phyloP scores from a whole-genome alignment of 2,888 invertebrate genomes.

The Rhagonycha fulva region DNA sequence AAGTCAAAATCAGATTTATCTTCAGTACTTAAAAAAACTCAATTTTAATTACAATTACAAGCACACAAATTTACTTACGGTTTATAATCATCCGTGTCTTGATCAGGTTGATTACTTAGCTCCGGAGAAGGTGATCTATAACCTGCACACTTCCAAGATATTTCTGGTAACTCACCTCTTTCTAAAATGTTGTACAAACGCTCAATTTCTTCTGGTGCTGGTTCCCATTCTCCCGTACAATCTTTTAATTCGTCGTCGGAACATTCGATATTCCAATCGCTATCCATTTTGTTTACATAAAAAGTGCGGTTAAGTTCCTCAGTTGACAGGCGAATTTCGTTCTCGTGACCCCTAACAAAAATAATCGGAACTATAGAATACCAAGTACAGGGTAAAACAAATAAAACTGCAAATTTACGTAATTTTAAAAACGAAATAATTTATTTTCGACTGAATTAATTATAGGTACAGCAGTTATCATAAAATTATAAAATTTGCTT shows the following conservation, averaged over 20 bases:
- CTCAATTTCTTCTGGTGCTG: slow-evolving; percentile 71
- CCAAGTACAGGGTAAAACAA: not conserved
- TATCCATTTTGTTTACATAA: slow-evolving; percentile 40
- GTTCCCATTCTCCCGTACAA: slow-evolving; percentile 64
- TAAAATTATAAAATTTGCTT: not conserved
- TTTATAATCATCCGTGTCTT: slow-evolving; percentile 43
- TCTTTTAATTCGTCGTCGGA: slow-evolving; percentile 68
- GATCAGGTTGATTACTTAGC: slow-evolving; percentile 45
- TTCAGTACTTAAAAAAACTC: slow-evolving; percentile 48
- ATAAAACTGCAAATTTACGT: not conserved
- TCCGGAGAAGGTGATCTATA: slow-evolving; percentile 75
- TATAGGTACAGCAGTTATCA: not conserved
- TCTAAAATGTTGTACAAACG: slow-evolving; percentile 73
- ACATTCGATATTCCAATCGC: slow-evolving; percentile 68
- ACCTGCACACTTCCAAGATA: slow-evolving; percentile 84
- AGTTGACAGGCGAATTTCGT: not conserved
- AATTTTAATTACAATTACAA: not conserved
- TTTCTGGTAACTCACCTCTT: slow-evolving; percentile 66
- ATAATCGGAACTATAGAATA: no score
- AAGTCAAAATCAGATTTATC: slow-evolving; percentile 82
- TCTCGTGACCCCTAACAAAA: not conserved
- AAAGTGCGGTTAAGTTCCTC: not conserved
- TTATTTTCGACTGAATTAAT: not conserved
- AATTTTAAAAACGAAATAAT: not conserved
- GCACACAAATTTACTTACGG: slow-evolving; percentile 52